Evolutionary conservation across 2,888 invertebrate species (phyloP).

Genomic region (Rhodophaea formosa): DNA sequence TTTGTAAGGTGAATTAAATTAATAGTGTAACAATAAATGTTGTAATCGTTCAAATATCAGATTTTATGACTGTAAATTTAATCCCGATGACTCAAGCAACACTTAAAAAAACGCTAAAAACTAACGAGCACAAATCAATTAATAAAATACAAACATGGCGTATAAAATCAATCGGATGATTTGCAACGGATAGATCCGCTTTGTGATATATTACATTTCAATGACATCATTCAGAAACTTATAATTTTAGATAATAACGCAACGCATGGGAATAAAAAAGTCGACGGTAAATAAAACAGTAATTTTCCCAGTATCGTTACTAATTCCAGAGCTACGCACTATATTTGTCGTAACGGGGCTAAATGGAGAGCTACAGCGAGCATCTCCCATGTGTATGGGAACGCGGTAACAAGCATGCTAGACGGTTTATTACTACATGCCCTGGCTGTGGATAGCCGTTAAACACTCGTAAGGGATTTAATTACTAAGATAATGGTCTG

Average conservation of each 20-base stretch:
- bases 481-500: slow-evolving; percentile 52
- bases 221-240: slow-evolving; percentile 37
- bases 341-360: slow-evolving; percentile 70
- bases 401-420: slow-evolving; percentile 40
- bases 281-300: slow-evolving; percentile 45
- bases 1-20: background rate
- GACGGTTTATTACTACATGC: slow-evolving; percentile 38
- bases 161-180: slow-evolving; percentile 26
- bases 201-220: slow-evolving; percentile 23
- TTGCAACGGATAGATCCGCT: slow-evolving; percentile 25
- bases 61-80: background rate
- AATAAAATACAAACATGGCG: slow-evolving; percentile 7
- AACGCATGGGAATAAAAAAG: slow-evolving; percentile 59
- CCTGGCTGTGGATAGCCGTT: slow-evolving; percentile 42
- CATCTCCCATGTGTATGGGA: slow-evolving; percentile 64
- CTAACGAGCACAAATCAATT: background rate
- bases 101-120: background rate
- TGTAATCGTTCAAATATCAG: background rate
- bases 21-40: background rate
- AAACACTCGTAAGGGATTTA: slow-evolving; percentile 55
- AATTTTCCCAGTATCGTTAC: slow-evolving; percentile 65
- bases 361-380: slow-evolving; percentile 40
- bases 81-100: background rate
- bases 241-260: slow-evolving; percentile 36
- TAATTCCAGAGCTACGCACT: slow-evolving; percentile 64